Base-by-base conservation (phyloP, 2,888 invertebrate species). In the Lysandra bellargus region DNA sequence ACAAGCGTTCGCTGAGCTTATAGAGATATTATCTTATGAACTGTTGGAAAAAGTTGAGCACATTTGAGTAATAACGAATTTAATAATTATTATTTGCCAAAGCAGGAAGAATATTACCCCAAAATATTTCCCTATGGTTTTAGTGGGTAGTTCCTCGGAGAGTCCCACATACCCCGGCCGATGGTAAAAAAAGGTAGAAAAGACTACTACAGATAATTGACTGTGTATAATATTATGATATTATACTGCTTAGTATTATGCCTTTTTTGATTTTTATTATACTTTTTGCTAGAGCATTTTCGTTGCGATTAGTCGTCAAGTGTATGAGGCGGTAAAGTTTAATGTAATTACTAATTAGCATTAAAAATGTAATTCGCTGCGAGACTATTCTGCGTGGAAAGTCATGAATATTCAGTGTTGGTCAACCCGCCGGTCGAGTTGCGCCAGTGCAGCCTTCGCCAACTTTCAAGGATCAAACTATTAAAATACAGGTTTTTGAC, bases 401-500 rank as follows among this genome's bases (percentile, higher is more conserved):
- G 64, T 64, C 64, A 64, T 64, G 64, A 30, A 64, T 64, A 64
- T 64, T 64, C 30, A 12, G 9, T 12, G 5, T 64, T 64, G 30
- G 12, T 9, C 30, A 64, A 64, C 30, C 23, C 30, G 6, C 64
- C 4, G 30, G 9, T 9, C 9, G 64, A 9, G 64, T 64, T 64
- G 30, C 64, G 64, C 64, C 30, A 64, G 30, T 23, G 64, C 64
- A 30, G 64, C 64, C 64, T 64, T 64, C 64, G 64, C 30, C 23
- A 30, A 23, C 9, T 30, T 30, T 64, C 64, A 64, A 64, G 64
- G 64, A 64, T 64, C 64, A 64, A 64, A 64, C 9, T 30, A 30
- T 64, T 30, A 64, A 64, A 64, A 64, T 64, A 64, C 30, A 64
- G 64, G 30, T 64, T 64, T 64, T 64, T 64, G 3, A 64, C 12